Evolutionary conservation across 2,888 invertebrate genomes (phyloP), one percentile per base, ranked within the genome.

Genomic region (Lissocephala sabroskyi): DNA sequence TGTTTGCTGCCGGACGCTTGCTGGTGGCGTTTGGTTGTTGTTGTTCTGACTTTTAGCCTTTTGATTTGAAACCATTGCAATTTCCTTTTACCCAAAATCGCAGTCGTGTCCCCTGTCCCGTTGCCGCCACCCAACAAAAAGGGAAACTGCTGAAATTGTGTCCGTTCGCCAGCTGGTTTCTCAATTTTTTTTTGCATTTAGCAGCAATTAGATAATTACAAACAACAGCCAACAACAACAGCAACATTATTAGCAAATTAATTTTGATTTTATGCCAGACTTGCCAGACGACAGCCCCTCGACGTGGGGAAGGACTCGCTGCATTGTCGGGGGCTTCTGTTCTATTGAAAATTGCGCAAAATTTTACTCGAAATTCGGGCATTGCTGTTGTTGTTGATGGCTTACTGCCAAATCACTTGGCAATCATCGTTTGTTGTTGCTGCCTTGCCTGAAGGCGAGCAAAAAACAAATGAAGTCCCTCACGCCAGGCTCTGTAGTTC

Each of bases 201-300:
- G 49, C 35, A 33, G 23, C 48, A 61, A 61, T 61, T 60, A 61
- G 60, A 51, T 61, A 60, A 61, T 61, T 61, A 57, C 59, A 45
- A 23, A 53, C 60, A 57, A n/a, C n/a, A n/a, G n/a, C n/a, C n/a
- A n/a, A n/a, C n/a, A n/a, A n/a, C n/a, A n/a, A n/a, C n/a, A n/a
- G n/a, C n/a, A n/a, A 57, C 56, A 61, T 60, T 60, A 61, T 61
- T 57, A 57, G 59, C 57, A 61, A 60, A 60, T 60, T 60, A 61
- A 59, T 54, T 58, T 61, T 61, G 60, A 60, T 57, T 60, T 57
- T 48, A 53, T 57, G 59, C 52, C 33, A 33, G 41, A 28, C 14
- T 33, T 53, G 54, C 54, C 47, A 47, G 37, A 23, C 23, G 7
- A 5, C 3, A 23, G 3, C 23, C 23, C 3, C 7, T 23, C 23